These are phyloP conservation scores for Polyommatus icarus DNA, from an alignment of 2,888 invertebrate genomes.

Conservation along the genomic window DNA sequence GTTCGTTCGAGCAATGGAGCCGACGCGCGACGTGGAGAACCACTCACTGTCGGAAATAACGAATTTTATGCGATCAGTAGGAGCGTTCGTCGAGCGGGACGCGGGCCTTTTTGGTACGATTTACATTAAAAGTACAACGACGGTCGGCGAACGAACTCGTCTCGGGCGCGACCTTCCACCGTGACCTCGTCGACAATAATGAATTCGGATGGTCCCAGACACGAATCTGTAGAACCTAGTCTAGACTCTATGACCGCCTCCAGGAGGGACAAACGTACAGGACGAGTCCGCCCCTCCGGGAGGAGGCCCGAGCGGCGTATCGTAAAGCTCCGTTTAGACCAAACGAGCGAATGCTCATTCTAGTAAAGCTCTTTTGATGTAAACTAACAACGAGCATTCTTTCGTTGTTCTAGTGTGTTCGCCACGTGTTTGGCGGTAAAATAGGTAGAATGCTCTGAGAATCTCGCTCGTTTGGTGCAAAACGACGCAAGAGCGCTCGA, in stretches of 20 bases:
- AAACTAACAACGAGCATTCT: no score
- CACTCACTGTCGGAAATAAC: no score
- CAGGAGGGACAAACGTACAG: background rate
- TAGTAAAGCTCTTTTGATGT: no score
- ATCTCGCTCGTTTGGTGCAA: no score
- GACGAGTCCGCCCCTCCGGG: background rate
- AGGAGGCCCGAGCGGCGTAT: background rate
- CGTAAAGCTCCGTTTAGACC: no score
- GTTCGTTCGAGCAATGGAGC: background rate
- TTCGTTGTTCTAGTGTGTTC: no score
- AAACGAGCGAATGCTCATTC: no score
- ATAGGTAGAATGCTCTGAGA: no score
- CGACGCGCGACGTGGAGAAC: background rate
- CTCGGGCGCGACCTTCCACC: background rate
- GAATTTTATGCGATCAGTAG: no score
- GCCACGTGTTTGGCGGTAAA: no score
- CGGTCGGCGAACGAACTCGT: background rate
- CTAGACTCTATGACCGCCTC: background rate
- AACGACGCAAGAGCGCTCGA: no score
- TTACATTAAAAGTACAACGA: background rate
- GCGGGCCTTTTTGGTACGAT: background rate
- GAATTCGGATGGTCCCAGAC: slow-evolving; percentile 14
- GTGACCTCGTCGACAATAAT: background rate
- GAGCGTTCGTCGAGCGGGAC: no score
- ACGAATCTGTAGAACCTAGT: slow-evolving; percentile 15